These are phyloP conservation scores for Oikopleura dioica DNA, from an alignment of 23 tunicate species.

Conservation along the genomic window DNA sequence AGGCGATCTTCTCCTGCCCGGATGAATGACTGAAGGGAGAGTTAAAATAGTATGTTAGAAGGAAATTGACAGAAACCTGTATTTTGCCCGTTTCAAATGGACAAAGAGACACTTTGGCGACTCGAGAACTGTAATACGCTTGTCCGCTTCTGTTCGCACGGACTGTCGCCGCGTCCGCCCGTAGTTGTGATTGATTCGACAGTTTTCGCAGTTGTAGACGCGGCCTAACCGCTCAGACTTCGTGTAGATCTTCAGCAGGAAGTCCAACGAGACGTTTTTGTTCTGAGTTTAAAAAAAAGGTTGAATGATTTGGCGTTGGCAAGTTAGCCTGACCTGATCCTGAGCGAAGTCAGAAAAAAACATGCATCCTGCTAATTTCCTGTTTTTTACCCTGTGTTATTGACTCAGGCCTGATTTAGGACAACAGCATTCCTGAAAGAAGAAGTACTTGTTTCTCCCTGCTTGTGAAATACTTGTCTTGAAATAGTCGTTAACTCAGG, in stretches of 20 bases:
- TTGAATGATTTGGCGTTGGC: neutral
- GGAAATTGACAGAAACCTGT: too few species aligned
- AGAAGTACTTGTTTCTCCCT: too few species aligned
- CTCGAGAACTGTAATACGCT: slow-evolving; percentile 55
- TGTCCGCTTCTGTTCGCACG: slow-evolving; percentile 63
- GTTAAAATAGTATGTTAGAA: too few species aligned
- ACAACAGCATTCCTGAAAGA: too few species aligned
- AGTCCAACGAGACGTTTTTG: neutral
- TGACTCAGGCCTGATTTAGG: too few species aligned
- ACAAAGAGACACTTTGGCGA: slow-evolving; percentile 69
- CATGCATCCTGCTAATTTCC: too few species aligned
- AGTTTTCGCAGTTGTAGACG: slow-evolving; percentile 26
- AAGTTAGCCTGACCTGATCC: slow-evolving; percentile 12
- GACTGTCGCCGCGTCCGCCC: neutral
- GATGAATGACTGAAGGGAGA: slow-evolving; percentile 60
- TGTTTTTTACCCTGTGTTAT: too few species aligned
- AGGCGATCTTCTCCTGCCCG: slow-evolving; percentile 68
- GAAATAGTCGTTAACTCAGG: too few species aligned
- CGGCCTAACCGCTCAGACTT: slow-evolving; percentile 16
- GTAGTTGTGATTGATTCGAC: slow-evolving; percentile 13
- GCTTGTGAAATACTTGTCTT: too few species aligned
- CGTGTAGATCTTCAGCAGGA: neutral
- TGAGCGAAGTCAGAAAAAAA: too few species aligned
- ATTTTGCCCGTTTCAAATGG: slow-evolving; percentile 85
- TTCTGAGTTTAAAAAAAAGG: neutral